These are phyloP conservation scores for Taphrorychus bicolor DNA, from an alignment of 2,888 invertebrate species.

Conservation along the genomic window DNA sequence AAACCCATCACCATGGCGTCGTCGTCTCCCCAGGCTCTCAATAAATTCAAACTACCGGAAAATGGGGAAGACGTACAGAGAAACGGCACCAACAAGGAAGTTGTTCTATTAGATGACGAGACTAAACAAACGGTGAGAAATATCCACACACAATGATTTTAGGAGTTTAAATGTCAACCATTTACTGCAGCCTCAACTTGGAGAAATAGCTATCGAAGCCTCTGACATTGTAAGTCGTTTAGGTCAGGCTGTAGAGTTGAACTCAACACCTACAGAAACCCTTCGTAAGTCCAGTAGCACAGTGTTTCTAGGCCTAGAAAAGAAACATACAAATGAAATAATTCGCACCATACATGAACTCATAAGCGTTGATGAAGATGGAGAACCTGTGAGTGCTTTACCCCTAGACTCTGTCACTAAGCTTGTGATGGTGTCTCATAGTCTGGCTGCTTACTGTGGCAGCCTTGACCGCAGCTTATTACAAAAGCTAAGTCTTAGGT, in stretches of 20 bases:
- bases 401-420: slow-evolving; percentile 69
- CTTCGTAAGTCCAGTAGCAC: slow-evolving; percentile 48
- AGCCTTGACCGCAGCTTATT: slow-evolving; percentile 81
- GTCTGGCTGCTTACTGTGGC: slow-evolving; percentile 86
- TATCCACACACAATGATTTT: too few species aligned
- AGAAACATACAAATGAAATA: slow-evolving; percentile 64
- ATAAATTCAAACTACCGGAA: not conserved
- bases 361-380: slow-evolving; percentile 69
- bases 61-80: not conserved
- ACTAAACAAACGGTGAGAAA: slow-evolving; percentile 5
- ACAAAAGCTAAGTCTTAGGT: slow-evolving; percentile 78
- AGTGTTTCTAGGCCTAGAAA: slow-evolving; percentile 57
- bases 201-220: slow-evolving; percentile 60
- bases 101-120: not conserved
- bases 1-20: not conserved
- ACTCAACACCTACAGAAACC: slow-evolving; percentile 37
- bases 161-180: not conserved
- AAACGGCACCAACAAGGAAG: not conserved
- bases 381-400: slow-evolving; percentile 67
- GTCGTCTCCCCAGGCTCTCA: not conserved
- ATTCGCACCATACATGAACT: slow-evolving; percentile 65
- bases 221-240: slow-evolving; percentile 60
- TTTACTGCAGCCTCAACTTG: slow-evolving; percentile 51
- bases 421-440: slow-evolving; percentile 82
- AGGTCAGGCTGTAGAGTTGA: slow-evolving; percentile 56